Conservation (phyloP, 2,113 vertebrate species). For the Empidonax alnorum region DNA sequence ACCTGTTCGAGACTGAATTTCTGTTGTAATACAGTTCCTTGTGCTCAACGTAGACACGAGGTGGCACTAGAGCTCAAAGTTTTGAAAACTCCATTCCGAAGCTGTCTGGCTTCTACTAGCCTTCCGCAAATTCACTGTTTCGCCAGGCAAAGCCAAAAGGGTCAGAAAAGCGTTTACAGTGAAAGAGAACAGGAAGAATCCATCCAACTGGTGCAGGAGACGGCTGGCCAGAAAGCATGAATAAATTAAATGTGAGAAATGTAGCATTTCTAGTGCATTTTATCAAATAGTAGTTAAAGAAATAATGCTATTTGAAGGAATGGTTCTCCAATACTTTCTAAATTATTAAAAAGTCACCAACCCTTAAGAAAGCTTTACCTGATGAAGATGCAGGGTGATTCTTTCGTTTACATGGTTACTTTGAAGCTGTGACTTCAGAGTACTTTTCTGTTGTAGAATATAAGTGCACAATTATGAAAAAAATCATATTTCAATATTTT, state of each 20-base stretch:
- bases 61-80: neutral
- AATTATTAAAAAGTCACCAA: neutral
- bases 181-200: neutral
- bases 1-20: rapidly evolving
- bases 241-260: neutral
- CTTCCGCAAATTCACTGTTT: neutral
- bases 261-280: neutral
- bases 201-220: rapidly evolving
- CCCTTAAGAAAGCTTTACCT: neutral
- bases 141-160: neutral
- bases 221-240: neutral
- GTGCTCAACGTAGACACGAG: neutral
- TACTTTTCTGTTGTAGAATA: neutral
- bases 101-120: rapidly evolving
- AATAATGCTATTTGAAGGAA: neutral
- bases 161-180: neutral
- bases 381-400: neutral
- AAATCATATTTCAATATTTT: neutral
- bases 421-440: neutral
- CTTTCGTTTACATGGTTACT: neutral
- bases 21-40: neutral
- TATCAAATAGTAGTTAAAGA: neutral
- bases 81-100: rapidly evolving
- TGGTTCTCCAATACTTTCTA: neutral
- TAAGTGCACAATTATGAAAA: neutral